Evolutionary conservation across 53 echinoderm and acorn worm genomes (phyloP).

Genomic region (Holothuria leucospilota): DNA sequence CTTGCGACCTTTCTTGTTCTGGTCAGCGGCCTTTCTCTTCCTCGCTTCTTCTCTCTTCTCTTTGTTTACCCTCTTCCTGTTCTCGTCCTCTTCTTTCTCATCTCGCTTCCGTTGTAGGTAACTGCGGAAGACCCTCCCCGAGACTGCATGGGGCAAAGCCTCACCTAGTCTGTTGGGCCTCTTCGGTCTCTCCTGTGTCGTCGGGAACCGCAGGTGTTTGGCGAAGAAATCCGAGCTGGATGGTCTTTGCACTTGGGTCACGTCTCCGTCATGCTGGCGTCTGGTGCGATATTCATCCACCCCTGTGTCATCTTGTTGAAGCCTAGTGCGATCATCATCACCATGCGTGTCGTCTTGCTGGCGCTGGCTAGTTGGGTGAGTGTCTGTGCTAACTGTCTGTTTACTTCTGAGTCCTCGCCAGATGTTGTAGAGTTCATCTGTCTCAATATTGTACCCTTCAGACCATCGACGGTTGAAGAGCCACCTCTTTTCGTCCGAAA

Average conservation of each 20-base stretch:
- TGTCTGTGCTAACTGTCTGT: too few relatives aligned
- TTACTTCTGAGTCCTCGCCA: too few relatives aligned
- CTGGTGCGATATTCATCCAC: too few relatives aligned
- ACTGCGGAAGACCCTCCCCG: background rate
- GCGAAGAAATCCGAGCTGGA: too few relatives aligned
- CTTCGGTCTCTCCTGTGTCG: too few relatives aligned
- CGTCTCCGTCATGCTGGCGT: background rate
- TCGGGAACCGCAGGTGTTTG: too few relatives aligned
- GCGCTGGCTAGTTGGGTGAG: too few relatives aligned
- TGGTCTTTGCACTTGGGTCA: background rate
- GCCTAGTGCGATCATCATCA: too few relatives aligned
- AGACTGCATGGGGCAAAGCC: too few relatives aligned
- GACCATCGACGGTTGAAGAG: background rate
- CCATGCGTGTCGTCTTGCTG: too few relatives aligned
- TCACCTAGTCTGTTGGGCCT: background rate
- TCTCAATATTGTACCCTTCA: background rate
- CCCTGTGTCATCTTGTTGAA: background rate
- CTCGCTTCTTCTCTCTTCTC: background rate
- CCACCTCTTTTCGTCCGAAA: background rate
- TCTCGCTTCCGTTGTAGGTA: background rate
- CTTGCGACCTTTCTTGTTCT: background rate
- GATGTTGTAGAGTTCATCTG: background rate
- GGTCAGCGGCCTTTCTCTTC: background rate
- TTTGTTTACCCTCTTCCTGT: too few relatives aligned
- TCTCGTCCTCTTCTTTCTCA: background rate